phyloP scores from a whole-genome alignment of 2,113 vertebrate genomes.

The Pelodiscus sinensis region DNA sequence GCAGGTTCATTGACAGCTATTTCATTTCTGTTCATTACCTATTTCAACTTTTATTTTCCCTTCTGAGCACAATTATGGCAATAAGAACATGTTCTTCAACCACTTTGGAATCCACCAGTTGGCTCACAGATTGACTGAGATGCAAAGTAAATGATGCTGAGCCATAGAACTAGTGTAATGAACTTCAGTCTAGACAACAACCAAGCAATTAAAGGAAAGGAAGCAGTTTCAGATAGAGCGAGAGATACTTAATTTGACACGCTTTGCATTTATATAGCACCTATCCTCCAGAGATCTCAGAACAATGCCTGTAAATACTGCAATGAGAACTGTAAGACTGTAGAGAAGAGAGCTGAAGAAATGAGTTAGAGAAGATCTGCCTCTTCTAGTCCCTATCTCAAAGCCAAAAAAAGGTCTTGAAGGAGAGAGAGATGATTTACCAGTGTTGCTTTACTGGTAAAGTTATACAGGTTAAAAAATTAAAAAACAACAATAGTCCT shows the following conservation, averaged over 20 bases:
- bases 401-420: background rate
- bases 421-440: background rate
- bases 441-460: background rate
- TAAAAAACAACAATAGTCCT: too few relatives aligned
- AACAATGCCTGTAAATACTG: background rate
- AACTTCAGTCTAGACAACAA: constrained; percentile 58
- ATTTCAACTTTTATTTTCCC: constrained; percentile 40
- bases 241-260: background rate
- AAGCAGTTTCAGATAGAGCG: constrained; percentile 11
- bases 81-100: constrained; percentile 38
- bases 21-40: constrained; percentile 62
- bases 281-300: background rate
- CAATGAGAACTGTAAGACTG: background rate
- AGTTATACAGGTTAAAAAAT: background rate
- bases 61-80: constrained; percentile 30
- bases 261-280: constrained; percentile 32
- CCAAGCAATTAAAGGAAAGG: constrained; percentile 32
- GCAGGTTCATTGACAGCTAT: constrained; percentile 58
- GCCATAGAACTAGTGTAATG: constrained; percentile 41
- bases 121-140: constrained; percentile 20
- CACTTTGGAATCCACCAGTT: constrained; percentile 17
- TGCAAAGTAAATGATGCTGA: constrained; percentile 33
- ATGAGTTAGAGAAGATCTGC: background rate
- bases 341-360: background rate
- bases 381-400: background rate